A percentile compares a stretch with the other conserved stretches of the same genome.
Conservation (phyloP, 2,113 vertebrate species). For the Canis aureus region DNA sequence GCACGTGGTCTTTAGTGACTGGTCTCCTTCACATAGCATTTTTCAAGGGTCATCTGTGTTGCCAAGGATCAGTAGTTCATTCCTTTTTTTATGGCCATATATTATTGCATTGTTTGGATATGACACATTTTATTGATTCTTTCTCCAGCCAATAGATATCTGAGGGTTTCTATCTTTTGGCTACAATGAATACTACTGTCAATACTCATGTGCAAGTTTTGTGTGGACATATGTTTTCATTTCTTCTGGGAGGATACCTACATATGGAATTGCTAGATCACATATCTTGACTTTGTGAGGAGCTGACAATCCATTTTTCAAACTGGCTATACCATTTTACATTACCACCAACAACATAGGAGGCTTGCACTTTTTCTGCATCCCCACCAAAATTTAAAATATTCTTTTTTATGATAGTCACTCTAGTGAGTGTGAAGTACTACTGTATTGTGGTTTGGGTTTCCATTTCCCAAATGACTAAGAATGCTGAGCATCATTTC, state of each 20-base stretch:
- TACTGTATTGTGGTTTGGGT: not conserved
- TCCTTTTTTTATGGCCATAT: not conserved
- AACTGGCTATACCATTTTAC: not conserved
- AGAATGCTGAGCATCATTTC: not conserved
- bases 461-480: not conserved
- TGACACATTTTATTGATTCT: not conserved
- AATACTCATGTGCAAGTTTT: not conserved
- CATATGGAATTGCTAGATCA: not conserved
- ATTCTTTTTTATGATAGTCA: not conserved
- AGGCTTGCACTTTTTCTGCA: not conserved
- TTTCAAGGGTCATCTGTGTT: not conserved
- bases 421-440: not conserved
- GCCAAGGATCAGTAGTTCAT: not conserved
- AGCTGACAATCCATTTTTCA: not conserved
- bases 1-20: not conserved
- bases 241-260: not conserved
- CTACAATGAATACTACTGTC: not conserved
- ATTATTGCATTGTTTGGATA: not conserved
- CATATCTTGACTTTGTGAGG: not conserved
- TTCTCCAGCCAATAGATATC: not conserved
- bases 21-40: not conserved
- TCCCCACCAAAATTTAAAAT: not conserved
- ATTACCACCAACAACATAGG: not conserved
- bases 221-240: not conserved
- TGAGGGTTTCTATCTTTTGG: not conserved